Conservation (phyloP, 2,113 vertebrate genomes). For the Lucifuga dentata region DNA sequence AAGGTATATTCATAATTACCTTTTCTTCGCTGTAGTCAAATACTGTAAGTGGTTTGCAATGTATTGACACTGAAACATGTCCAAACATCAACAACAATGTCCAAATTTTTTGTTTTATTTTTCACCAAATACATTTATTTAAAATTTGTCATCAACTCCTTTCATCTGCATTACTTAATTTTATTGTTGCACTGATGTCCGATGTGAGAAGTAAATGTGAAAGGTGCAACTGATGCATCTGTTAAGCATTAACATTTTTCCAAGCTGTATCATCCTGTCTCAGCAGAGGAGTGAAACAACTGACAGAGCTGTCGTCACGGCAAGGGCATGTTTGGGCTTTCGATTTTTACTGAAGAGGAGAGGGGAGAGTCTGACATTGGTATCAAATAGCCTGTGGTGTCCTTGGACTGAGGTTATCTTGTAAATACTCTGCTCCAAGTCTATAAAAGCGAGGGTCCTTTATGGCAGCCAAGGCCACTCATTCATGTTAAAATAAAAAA, state of each 20-base stretch:
- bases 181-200: neutral
- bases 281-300: conserved; percentile 38
- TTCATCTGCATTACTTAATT: neutral
- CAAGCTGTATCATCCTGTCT: conserved; percentile 32
- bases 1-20: neutral
- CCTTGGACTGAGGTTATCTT: conserved; percentile 79
- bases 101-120: too few relatives aligned
- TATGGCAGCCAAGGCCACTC: conserved; percentile 75
- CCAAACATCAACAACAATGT: too few relatives aligned
- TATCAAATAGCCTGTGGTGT: conserved; percentile 75
- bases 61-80: too few relatives aligned
- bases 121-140: too few relatives aligned
- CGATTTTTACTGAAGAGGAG: conserved; percentile 65
- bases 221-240: conserved; percentile 14
- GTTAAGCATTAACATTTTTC: conserved; percentile 32
- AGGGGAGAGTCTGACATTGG: conserved; percentile 66
- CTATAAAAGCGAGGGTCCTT: conserved; percentile 78
- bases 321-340: conserved; percentile 66
- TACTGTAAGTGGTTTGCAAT: too few relatives aligned
- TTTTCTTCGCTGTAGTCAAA: conserved; percentile 6
- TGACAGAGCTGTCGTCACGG: conserved; percentile 60
- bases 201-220: neutral
- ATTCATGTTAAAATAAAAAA: conserved; percentile 78
- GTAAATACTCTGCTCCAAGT: conserved; percentile 79
- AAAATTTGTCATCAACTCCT: too few relatives aligned